A percentile compares a stretch with the other conserved stretches of the same genome.
phyloP scores from a whole-genome alignment of 37 sponge, comb jelly and placozoan genomes.

The Beroe forskalii region DNA sequence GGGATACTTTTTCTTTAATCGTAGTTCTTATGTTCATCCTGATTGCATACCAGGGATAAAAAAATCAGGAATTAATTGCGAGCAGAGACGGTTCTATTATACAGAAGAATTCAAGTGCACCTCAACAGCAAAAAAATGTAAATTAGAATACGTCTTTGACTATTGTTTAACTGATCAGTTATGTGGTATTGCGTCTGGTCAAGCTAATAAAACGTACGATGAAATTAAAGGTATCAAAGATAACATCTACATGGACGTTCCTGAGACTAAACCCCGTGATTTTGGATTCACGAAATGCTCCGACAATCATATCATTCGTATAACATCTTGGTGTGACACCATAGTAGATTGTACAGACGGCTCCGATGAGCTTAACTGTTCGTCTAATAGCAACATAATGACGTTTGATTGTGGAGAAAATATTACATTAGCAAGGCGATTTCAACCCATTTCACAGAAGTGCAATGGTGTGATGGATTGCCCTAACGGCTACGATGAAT shows the following conservation, averaged over 20 bases:
- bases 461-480: constrained; percentile 2
- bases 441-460: not conserved
- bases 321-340: constrained; percentile 39
- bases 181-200: too few relatives aligned
- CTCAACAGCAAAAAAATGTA: too few relatives aligned
- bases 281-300: not conserved
- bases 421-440: too few relatives aligned
- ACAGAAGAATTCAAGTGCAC: too few relatives aligned
- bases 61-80: not conserved
- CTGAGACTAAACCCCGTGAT: not conserved
- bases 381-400: not conserved
- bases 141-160: too few relatives aligned
- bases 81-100: not conserved
- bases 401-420: constrained; percentile 23
- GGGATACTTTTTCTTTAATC: too few relatives aligned
- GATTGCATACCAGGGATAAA: not conserved
- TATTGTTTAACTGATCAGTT: too few relatives aligned
- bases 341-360: not conserved
- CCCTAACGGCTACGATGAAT: not conserved
- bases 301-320: not conserved
- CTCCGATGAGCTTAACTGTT: not conserved
- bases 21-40: not conserved
- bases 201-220: too few relatives aligned
- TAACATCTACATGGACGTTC: not conserved
- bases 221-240: too few relatives aligned